phyloP scores from a whole-genome alignment of 2,113 vertebrate genomes.

The Miniopterus natalensis region DNA sequence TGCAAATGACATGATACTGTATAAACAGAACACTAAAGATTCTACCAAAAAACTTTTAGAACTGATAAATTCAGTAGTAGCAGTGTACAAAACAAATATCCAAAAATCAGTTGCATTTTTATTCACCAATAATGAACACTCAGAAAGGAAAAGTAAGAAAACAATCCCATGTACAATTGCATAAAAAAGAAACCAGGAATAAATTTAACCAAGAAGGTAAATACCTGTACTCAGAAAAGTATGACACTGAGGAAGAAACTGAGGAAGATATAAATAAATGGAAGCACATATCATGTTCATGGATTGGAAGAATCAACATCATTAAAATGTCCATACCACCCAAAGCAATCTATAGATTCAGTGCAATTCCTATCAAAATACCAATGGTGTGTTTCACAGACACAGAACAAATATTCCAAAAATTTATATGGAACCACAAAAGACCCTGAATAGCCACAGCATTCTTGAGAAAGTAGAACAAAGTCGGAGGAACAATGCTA shows the following conservation, averaged over 20 bases:
- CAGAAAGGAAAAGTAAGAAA: neutral
- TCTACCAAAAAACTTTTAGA: neutral
- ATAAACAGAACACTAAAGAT: neutral
- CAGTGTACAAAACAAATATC: neutral
- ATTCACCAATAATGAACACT: neutral
- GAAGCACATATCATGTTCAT: no score
- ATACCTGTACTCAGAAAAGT: neutral
- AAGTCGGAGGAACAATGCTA: no score
- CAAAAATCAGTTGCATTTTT: neutral
- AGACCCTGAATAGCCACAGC: no score
- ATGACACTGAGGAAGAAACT: neutral
- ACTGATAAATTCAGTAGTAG: neutral
- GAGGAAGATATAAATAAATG: no score
- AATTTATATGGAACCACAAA: no score
- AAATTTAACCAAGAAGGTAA: neutral
- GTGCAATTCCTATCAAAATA: no score
- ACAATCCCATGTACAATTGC: neutral
- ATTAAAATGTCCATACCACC: no score
- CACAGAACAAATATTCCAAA: no score
- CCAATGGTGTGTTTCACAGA: no score
- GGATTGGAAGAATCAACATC: no score
- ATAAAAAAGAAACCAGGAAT: neutral
- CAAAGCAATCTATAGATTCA: no score
- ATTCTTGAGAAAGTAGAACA: no score
- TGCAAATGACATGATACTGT: neutral